These are phyloP conservation scores for Takifugu rubripes DNA, from an alignment of 2,797 vertebrate genomes.

Conservation along the genomic window DNA sequence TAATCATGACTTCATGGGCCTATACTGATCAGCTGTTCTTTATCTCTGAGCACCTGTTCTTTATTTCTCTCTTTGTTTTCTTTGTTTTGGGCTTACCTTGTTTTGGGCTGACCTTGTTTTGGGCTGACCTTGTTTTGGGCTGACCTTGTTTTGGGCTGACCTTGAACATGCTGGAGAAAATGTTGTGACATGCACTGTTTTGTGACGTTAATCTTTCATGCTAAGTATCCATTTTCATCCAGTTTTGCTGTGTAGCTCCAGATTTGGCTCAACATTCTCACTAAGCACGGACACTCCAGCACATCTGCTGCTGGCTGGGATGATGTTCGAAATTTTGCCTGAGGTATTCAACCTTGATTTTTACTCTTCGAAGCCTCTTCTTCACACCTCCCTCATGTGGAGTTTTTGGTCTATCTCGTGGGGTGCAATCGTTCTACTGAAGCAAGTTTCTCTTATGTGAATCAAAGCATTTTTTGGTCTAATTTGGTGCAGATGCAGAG, in stretches of 20 bases:
- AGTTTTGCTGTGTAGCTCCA: not conserved
- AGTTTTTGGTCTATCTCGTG: conserved; percentile 29
- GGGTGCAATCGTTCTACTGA: conserved; percentile 31
- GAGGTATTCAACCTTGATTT: conserved; percentile 11
- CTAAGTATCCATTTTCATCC: too few species aligned
- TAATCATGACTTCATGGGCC: too few species aligned
- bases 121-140: too few species aligned
- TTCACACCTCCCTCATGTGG: conserved; percentile 14
- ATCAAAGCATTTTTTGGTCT: conserved; percentile 20
- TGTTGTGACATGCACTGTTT: too few species aligned
- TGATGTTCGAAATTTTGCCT: conserved; percentile 13
- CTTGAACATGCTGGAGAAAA: too few species aligned
- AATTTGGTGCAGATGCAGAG: conserved; percentile 29
- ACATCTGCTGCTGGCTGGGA: conserved; percentile 6
- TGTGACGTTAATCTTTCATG: too few species aligned
- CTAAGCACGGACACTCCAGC: not conserved
- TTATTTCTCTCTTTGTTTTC: too few species aligned
- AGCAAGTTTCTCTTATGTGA: conserved; percentile 15
- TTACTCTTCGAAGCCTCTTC: not conserved
- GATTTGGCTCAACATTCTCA: not conserved
- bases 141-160: too few species aligned
- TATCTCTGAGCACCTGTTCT: too few species aligned
- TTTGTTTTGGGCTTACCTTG: too few species aligned
- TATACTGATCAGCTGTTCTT: too few species aligned
- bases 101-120: too few species aligned